These are phyloP conservation scores for Trachops cirrhosus DNA, from an alignment of 2,797 vertebrate genomes.

Conservation along the genomic window DNA sequence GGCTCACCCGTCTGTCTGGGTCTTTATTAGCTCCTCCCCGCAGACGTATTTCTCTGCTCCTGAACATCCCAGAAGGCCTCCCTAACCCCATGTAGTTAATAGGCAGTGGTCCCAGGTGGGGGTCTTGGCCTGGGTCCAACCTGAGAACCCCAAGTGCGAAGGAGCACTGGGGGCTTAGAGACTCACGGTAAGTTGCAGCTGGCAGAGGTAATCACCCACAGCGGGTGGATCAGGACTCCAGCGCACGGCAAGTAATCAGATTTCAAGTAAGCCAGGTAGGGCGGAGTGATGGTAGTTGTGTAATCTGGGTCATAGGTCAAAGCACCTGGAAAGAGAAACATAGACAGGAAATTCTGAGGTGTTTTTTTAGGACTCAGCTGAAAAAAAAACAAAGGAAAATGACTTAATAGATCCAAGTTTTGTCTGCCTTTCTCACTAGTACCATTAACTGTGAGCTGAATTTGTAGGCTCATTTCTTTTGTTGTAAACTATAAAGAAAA, in stretches of 20 bases:
- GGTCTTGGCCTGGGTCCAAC: neutral
- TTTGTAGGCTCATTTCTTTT: neutral
- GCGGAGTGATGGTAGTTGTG: neutral
- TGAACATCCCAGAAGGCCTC: neutral
- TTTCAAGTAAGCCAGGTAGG: slow-evolving; percentile 63
- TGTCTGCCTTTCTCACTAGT: neutral
- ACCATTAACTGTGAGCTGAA: neutral
- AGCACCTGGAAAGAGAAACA: slow-evolving; percentile 27
- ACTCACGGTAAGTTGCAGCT: slow-evolving; percentile 73
- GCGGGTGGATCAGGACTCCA: slow-evolving; percentile 57
- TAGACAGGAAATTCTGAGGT: neutral
- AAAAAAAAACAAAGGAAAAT: neutral
- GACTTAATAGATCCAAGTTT: neutral
- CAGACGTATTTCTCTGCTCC: neutral
- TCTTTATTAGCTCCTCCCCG: neutral
- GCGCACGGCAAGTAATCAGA: slow-evolving; percentile 67
- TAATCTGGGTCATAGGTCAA: slow-evolving; percentile 16
- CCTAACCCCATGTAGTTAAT: neutral
- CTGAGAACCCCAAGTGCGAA: neutral
- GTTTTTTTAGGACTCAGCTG: neutral
- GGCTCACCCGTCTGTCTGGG: neutral
- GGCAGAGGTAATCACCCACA: slow-evolving; percentile 71
- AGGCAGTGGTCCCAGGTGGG: neutral
- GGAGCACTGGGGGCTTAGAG: neutral
- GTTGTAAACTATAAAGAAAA: slow-evolving; percentile 12